Conservation (phyloP, 2,888 invertebrate genomes). For the Mesorhabditis belari region DNA sequence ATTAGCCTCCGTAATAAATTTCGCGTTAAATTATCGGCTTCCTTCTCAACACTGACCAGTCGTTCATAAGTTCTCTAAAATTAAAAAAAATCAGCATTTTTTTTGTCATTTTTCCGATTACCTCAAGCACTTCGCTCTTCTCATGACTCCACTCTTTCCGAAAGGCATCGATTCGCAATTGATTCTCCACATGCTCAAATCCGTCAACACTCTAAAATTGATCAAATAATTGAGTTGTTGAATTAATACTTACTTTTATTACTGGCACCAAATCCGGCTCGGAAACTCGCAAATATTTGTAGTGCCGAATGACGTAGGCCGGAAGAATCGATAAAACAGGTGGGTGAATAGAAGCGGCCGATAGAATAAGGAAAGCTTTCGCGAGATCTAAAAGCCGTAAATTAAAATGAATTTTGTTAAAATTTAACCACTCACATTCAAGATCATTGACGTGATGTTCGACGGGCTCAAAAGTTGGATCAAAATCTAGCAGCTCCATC, state of each 20-base stretch:
- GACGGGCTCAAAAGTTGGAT: slow-evolving; percentile 91
- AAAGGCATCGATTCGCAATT: not conserved
- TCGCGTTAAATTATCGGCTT: slow-evolving; percentile 5
- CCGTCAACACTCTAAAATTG: not conserved
- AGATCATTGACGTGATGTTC: slow-evolving; percentile 87
- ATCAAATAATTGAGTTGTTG: not conserved
- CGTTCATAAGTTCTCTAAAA: slow-evolving; percentile 10
- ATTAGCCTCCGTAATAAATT: slow-evolving; percentile 13
- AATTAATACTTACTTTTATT: slow-evolving; percentile 14
- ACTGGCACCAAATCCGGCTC: slow-evolving; percentile 25
- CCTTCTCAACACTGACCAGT: slow-evolving; percentile 10
- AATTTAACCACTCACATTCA: slow-evolving; percentile 22
- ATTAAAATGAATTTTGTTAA: not conserved
- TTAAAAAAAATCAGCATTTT: too few species aligned
- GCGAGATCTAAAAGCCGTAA: slow-evolving; percentile 63
- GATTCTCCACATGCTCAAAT: not conserved
- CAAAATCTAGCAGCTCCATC: slow-evolving; percentile 78
- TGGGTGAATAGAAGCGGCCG: slow-evolving; percentile 81
- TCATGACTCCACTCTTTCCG: not conserved
- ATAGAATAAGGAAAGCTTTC: slow-evolving; percentile 82
- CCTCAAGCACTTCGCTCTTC: slow-evolving; percentile 6
- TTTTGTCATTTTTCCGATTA: too few species aligned
- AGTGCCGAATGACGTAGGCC: slow-evolving; percentile 83
- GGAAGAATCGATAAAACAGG: slow-evolving; percentile 86
- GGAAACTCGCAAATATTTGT: slow-evolving; percentile 58